Evolutionary conservation across 2,113 vertebrate species (phyloP), one percentile per base, ranked within the genome.

Genomic region (Cisticola juncidis): DNA sequence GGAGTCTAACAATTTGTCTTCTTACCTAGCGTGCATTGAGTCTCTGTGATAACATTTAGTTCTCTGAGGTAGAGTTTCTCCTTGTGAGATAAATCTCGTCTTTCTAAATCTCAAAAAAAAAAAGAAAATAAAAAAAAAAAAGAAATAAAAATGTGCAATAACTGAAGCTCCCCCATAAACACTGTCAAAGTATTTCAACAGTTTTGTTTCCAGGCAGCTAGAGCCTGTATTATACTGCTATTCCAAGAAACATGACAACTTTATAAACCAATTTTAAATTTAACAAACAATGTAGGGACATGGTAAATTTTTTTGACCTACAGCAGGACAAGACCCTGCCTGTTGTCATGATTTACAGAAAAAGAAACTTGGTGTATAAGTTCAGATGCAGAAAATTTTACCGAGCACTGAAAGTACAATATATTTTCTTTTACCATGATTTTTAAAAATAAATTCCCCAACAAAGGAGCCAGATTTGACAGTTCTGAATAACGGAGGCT

Each of bases 21-120:
- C 97, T 97, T 98, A 99, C 99, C 99, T 92, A 99, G 97, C 17
- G 99, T 99, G 94, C 99, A 99, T 53, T 99, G 99, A 17, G 99
- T 99, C 94, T 99, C 99, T 11, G 99, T 99, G 76, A 99, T 99
- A 93, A 99, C 99, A 29, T 99, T 99, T 73, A 99, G 97, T 92
- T 99, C 99, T 89, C 99, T 98, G 95, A 99, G 98, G 96, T 99
- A 99, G 57, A 99, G 98, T 64, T 99, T 99, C 95, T 99, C 99
- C 95, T 99, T 99, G 92, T 99, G 99, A 88, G 99, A 99, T 61
- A 99, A 93, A 96, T 99, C 99, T 98, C 99, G 98, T 94, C 99
- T 98, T 97, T 99, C 99, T 98, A 99, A 98, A 98, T 99, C 99
- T 99, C 93, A 81, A 98, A 88, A 94, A 95, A 91, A 31, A 2